Evolutionary conservation across 2,113 vertebrate genomes (phyloP), one percentile per base, ranked within the genome.

Genomic region (Columbina picui): DNA sequence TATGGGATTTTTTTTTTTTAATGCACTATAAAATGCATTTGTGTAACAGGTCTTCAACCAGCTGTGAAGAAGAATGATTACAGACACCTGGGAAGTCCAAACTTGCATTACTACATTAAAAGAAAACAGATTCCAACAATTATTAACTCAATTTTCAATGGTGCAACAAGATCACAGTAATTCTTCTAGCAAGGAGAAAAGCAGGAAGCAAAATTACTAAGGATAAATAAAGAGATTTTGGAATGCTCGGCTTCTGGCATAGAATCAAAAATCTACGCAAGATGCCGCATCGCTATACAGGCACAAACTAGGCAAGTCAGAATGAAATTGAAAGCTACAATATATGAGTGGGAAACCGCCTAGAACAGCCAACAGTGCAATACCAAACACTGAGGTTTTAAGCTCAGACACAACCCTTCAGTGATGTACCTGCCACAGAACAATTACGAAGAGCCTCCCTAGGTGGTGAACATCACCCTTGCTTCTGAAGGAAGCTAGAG

Each of bases 181-280:
- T 92, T 68, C 23, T 86, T 90, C 45, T 29, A 92, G 45, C 41
- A 83, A 41, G 30, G 21, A 90, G 47, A 21, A 83, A 60, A 77
- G 29, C 21, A 88, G 70, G 75, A 94, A 90, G 64, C 41, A 91
- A 91, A 91, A 84, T 64, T 39, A 64, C 32, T 32, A 73, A 85
- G 15, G 39, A 90, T 73, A 97, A 91, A 95, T 86, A 93, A 76
- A 85, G 68, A 89, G 43, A 91, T 63, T 20, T 64, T 91, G 93
- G 87, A 96, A 95, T 93, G 74, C 55, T 70, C 90, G 90, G 92
- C 83, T 86, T 90, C 94, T 94, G 96, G 88, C 94, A 86, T 4
- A 16, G 55, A 88, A 81, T 59, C 88, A 97, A 96, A 92, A 94
- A 90, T 90, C 86, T 90, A 84, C 84, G 55, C 38, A 74, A 74